These are phyloP conservation scores for Platanista minor DNA, from an alignment of 2,113 vertebrate genomes.

Conservation along the genomic window DNA sequence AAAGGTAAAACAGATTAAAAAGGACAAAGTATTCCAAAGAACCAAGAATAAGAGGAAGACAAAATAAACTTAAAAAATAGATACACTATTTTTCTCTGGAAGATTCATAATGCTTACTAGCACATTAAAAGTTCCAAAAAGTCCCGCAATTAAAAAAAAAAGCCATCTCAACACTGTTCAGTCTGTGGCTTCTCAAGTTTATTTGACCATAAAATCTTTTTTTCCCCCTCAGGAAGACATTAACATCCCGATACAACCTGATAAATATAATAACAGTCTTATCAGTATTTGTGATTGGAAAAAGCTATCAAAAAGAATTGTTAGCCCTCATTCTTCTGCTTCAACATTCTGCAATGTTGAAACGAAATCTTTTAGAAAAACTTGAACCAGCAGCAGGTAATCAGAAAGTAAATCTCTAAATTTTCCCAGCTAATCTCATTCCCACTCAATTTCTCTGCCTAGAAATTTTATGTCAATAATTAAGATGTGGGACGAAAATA, in stretches of 20 bases:
- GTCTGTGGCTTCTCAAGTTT: neutral
- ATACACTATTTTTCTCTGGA: neutral
- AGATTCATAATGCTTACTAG: neutral
- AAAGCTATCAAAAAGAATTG: neutral
- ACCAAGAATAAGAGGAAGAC: neutral
- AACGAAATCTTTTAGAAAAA: conserved; percentile 37
- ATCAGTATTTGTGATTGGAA: neutral
- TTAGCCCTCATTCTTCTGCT: neutral
- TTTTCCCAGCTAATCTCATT: conserved; percentile 1
- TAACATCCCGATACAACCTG: neutral
- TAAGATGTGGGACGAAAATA: neutral
- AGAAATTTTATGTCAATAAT: conserved; percentile 13
- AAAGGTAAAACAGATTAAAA: conserved; percentile 18
- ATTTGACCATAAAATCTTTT: neutral
- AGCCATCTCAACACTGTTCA: neutral
- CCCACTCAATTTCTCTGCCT: conserved; percentile 2
- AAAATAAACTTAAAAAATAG: conserved; percentile 32
- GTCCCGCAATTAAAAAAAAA: neutral
- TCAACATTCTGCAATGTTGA: neutral
- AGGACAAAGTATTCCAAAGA: neutral
- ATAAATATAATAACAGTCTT: neutral
- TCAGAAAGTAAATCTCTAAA: neutral
- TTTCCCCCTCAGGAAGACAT: neutral
- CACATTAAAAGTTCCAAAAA: neutral
- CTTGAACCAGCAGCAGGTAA: neutral